Percentiles rank a stretch among this genome's conserved stretches.
phyloP scores from a whole-genome alignment of 2,113 vertebrate species.

The Pachypanchax playfairii region DNA sequence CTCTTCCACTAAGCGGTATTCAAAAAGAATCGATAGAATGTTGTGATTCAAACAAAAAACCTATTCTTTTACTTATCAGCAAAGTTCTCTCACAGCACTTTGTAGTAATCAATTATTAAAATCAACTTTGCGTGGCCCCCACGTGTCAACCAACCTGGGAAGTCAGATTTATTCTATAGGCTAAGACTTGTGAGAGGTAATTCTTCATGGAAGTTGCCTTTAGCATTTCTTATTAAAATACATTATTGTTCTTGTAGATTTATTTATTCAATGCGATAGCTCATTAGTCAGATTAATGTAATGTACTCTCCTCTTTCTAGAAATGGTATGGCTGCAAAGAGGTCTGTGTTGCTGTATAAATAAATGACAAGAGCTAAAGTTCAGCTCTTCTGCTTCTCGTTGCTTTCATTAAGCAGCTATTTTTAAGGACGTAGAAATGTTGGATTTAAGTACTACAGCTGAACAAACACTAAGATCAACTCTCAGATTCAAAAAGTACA shows the following conservation, averaged over 20 bases:
- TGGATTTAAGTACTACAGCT: slow-evolving; percentile 45
- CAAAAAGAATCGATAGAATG: slow-evolving; percentile 74
- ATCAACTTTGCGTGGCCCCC: slow-evolving; percentile 75
- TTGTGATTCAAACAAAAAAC: slow-evolving; percentile 71
- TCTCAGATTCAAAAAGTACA: slow-evolving; percentile 5
- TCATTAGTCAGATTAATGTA: slow-evolving; percentile 86
- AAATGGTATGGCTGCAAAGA: slow-evolving; percentile 56
- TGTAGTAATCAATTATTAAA: slow-evolving; percentile 82
- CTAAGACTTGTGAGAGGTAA: slow-evolving; percentile 78
- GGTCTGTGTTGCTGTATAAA: slow-evolving; percentile 51
- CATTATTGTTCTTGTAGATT: slow-evolving; percentile 83
- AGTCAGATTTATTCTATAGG: slow-evolving; percentile 81
- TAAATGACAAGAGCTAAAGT: slow-evolving; percentile 60
- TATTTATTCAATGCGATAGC: slow-evolving; percentile 84
- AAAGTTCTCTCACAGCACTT: slow-evolving; percentile 73
- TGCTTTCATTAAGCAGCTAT: slow-evolving; percentile 58
- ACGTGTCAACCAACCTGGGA: slow-evolving; percentile 72
- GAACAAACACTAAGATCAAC: slow-evolving; percentile 23
- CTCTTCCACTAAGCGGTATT: slow-evolving; percentile 73
- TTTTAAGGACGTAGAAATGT: slow-evolving; percentile 47
- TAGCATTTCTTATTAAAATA: slow-evolving; percentile 86
- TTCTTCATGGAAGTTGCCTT: slow-evolving; percentile 81
- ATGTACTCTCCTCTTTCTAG: slow-evolving; percentile 75
- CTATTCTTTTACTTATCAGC: slow-evolving; percentile 76
- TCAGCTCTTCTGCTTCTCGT: slow-evolving; percentile 55